These are phyloP conservation scores for Enteromius radiatus DNA, from an alignment of 2,797 vertebrate species.

Conservation along the genomic window DNA sequence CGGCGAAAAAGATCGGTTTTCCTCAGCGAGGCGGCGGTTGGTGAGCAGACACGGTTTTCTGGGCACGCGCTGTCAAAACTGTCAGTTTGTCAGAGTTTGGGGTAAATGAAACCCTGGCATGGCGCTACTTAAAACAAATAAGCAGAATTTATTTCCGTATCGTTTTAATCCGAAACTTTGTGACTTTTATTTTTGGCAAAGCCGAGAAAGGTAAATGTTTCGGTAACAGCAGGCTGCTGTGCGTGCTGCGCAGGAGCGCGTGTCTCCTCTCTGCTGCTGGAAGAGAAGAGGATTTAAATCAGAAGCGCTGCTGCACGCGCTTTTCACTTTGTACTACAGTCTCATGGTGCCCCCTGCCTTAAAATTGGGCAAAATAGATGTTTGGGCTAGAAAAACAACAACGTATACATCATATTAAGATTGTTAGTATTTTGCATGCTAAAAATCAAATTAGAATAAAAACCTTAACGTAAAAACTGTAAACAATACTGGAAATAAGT, in stretches of 20 bases:
- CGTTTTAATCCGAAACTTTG: conserved; percentile 4
- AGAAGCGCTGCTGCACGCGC: not conserved
- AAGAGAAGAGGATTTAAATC: conserved; percentile 4
- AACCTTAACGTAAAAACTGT: not conserved
- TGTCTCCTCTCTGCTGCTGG: conserved; percentile 4
- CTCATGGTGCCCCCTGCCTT: conserved; percentile 26
- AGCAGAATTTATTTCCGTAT: not conserved
- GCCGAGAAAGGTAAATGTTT: conserved; percentile 3
- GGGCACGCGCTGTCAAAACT: conserved; percentile 30
- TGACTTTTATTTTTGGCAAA: conserved; percentile 17
- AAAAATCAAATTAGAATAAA: not conserved
- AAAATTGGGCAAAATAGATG: not conserved
- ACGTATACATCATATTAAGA: not conserved
- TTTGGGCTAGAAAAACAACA: not conserved
- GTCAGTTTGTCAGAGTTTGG: conserved; percentile 35
- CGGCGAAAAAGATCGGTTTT: conserved; percentile 26
- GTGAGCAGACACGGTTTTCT: not conserved
- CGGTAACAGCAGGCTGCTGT: conserved; percentile 13
- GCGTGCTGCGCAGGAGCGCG: conserved; percentile 19
- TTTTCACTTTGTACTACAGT: not conserved
- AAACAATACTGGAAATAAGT: not conserved
- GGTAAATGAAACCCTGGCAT: not conserved
- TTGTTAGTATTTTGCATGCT: not conserved
- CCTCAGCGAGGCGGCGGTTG: conserved; percentile 18
- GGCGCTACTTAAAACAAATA: not conserved